Evolutionary conservation across 2,888 invertebrate genomes (phyloP).

Genomic region (Drosophila nr. perissopoda): DNA sequence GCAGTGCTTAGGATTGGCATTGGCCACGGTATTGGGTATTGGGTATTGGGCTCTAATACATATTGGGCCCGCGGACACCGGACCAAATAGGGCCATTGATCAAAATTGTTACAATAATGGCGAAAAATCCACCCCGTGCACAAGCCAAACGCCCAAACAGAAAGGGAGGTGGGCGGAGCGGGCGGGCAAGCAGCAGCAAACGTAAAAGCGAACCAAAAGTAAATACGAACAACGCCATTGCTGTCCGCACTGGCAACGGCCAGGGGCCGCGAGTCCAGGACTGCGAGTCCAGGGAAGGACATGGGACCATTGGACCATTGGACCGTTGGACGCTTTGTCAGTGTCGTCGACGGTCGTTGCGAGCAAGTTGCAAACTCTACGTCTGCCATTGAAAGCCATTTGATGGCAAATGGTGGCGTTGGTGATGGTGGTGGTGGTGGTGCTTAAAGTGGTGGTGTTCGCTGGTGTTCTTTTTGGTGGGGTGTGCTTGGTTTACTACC

Average conservation of each 20-base stretch:
- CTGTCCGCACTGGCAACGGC: constrained; percentile 57
- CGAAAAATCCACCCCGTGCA: constrained; percentile 79
- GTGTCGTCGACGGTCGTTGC: constrained; percentile 19
- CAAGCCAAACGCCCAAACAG: constrained; percentile 46
- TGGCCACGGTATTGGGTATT: constrained; percentile 3
- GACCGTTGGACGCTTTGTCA: constrained; percentile 29
- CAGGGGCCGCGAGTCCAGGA: constrained; percentile 24
- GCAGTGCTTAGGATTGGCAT: constrained; percentile 33
- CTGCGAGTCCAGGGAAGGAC: constrained; percentile 32
- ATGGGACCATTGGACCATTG: constrained; percentile 20
- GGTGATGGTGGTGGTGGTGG: constrained; percentile 8
- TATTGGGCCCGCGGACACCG: constrained; percentile 46
- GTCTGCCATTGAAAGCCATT: constrained; percentile 78
- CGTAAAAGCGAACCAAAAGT: constrained; percentile 44
- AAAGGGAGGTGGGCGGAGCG: neutral
- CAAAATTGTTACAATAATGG: constrained; percentile 83
- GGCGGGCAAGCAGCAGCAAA: constrained; percentile 22
- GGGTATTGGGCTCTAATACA: constrained; percentile 14
- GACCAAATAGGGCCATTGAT: constrained; percentile 78
- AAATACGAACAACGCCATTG: constrained; percentile 72
- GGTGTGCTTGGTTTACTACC: constrained; percentile 19
- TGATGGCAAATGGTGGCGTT: constrained; percentile 56
- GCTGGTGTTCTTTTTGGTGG: constrained; percentile 17
- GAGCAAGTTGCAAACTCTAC: constrained; percentile 44
- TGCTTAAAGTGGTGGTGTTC: constrained; percentile 12